These are phyloP conservation scores for Hipparchia semele DNA, from an alignment of 2,888 invertebrate genomes.

Conservation along the genomic window DNA sequence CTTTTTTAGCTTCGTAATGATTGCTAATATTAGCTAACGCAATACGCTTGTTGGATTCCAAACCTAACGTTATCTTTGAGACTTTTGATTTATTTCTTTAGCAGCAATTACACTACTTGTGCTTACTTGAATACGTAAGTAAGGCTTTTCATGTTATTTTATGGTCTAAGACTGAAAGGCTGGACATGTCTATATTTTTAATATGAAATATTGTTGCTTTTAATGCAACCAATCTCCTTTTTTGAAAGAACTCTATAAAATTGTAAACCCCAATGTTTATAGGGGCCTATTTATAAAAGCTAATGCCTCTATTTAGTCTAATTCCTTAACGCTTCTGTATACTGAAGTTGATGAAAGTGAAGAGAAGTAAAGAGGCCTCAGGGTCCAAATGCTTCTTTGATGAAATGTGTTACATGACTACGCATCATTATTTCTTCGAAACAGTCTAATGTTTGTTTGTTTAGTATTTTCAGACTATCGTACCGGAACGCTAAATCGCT, in stretches of 20 bases:
- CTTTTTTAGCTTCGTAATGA: neutral
- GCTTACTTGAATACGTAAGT: constrained; percentile 42
- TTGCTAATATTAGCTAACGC: neutral
- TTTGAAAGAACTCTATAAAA: neutral
- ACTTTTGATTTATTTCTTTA: constrained; percentile 68
- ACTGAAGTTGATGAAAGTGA: too few species aligned
- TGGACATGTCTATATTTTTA: constrained; percentile 9
- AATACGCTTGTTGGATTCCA: constrained; percentile 4
- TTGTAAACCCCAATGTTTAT: too few species aligned
- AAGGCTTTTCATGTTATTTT: constrained; percentile 33
- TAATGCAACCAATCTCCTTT: constrained; percentile 3
- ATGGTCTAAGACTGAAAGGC: constrained; percentile 22
- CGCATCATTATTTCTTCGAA: too few species aligned
- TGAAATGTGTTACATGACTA: too few species aligned
- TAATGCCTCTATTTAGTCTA: too few species aligned
- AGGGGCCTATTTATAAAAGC: too few species aligned
- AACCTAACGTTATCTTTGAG: constrained; percentile 46
- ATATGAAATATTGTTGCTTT: constrained; percentile 10
- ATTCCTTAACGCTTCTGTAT: too few species aligned
- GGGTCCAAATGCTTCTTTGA: too few species aligned
- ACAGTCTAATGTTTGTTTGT: too few species aligned
- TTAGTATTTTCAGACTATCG: too few species aligned
- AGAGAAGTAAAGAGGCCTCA: too few species aligned
- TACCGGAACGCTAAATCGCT: too few species aligned
- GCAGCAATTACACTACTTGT: constrained; percentile 68